Base-by-base conservation (phyloP, 2,888 invertebrate genomes). In the Muschampia plurimacula region DNA sequence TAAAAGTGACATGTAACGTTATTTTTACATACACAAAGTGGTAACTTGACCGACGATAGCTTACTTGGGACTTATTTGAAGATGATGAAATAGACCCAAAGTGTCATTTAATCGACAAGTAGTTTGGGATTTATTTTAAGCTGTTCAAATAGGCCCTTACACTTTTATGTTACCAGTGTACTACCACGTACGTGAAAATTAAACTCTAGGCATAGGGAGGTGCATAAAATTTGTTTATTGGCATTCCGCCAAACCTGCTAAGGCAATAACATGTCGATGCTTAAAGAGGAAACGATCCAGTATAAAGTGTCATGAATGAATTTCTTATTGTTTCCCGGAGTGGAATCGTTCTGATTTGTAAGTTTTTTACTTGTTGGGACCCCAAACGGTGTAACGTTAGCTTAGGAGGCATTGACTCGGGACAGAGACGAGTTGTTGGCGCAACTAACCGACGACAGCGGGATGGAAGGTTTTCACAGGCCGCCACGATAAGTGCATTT, bases 401-500 rank as follows among this genome's bases (percentile, higher is more conserved):
- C 88, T 87, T 84, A 86, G 82, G 83, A 89, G 88, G 88, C 92
- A 87, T 87, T 90, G 92, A 91, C 62, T 60, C 60, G 5, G 60
- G 12, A 36, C 59, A n/a, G 39, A 83, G 83, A 85, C 86, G 85
- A 87, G 87, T 86, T 88, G 88, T 87, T 89, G 90, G 90, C 84
- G 87, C 90, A 90, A 88, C 90, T 90, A 89, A 91, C 88, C 87
- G 88, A 89, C 88, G 89, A 87, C 88, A 88, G 86, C 86, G 88
- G 83, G 86, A 86, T 86, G 84, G 84, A 83, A 89, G 90, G 92
- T 93, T 92, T 91, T 92, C 92, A 91, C 91, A 87, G 89, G 87
- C 88, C 90, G 86, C 90, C 89, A 86, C 92, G 92, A 92, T 95
- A 95, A 95, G 94, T 95, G 94, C 94, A 92, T 95, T 95, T 94